Evolutionary conservation across 2,797 vertebrate genomes (phyloP), one percentile per base, ranked within the genome.

Genomic region (Rhodeus uyekii): DNA sequence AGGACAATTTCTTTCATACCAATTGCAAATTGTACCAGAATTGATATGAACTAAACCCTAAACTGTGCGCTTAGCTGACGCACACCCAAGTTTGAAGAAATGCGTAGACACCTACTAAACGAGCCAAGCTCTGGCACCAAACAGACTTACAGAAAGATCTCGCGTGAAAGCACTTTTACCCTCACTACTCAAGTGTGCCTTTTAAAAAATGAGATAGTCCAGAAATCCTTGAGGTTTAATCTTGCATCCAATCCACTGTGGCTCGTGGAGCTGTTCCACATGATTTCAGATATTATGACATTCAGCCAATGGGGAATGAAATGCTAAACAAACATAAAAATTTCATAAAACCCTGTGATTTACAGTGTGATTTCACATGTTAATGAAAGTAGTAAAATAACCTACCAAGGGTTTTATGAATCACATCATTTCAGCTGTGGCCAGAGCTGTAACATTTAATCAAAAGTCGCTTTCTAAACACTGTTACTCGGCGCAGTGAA

Each of bases 341-440:
- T 68, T 39, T 69, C 34, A 81, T 61, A 75, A 74, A 72, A 63
- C 42, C 55, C 48, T 68, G 46, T 75, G 83, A 87, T 85, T 83
- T 87, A 83, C 61, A 75, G 67, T 58, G 80, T 29, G 24, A 76
- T 68, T 87, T 55, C 55, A 83, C 69, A 53, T 78, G 78, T 75
- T 81, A 83, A 85, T 83, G 80, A 85, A 82, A 64, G 77, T 72
- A 76, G 80, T 83, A 81, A 83, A 86, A 74, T 73, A 65, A 39
- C 36, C 67, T 63, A 83, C 42, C 72, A 50, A 60, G 29, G 69
- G 46, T 44, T 86, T 81, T 78, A 85, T 84, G 78, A 86, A 83
- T 81, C 65, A 81, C 58, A 46, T 81, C 46, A 75, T 64, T 61
- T 46, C 58, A 68, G 48, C 68, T 38, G 32, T 75, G 44, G 86